phyloP scores from a whole-genome alignment of 2,888 invertebrate species.

The Strigamia maritima region DNA sequence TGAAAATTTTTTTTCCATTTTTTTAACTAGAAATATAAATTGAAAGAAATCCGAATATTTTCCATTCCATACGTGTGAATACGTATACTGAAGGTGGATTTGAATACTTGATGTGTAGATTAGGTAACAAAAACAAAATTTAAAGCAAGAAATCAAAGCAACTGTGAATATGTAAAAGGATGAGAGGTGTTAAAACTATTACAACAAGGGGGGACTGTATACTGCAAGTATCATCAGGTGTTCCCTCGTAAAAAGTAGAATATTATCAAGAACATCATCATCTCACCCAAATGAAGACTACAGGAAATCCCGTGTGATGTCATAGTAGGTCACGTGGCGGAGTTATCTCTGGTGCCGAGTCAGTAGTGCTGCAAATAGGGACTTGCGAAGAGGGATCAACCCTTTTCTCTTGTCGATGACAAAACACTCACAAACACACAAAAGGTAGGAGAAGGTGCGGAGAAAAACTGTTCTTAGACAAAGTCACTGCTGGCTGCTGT shows the following conservation, averaged over 20 bases:
- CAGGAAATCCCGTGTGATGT: slow-evolving; percentile 28
- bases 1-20: not conserved
- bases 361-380: slow-evolving; percentile 24
- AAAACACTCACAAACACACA: slow-evolving; percentile 11
- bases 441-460: slow-evolving; percentile 28
- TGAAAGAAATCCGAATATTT: slow-evolving; percentile 18
- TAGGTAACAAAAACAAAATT: not conserved
- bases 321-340: slow-evolving; percentile 24
- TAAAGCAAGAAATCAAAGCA: not conserved
- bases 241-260: slow-evolving; percentile 21
- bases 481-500: slow-evolving; percentile 33
- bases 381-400: slow-evolving; percentile 25
- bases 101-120: not conserved
- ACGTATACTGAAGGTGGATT: slow-evolving; percentile 40
- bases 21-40: not conserved
- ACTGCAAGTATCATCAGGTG: slow-evolving; percentile 25
- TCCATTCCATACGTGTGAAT: slow-evolving; percentile 38
- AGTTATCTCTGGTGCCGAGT: slow-evolving; percentile 23
- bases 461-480: slow-evolving; percentile 20
- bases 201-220: not conserved
- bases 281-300: slow-evolving; percentile 33
- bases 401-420: slow-evolving; percentile 25
- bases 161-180: not conserved
- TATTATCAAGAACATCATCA: slow-evolving; percentile 24
- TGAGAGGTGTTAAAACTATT: not conserved